A percentile compares a stretch with the other conserved stretches of the same genome.
These are phyloP conservation scores for Sarcoramphus papa DNA, from an alignment of 2,797 vertebrate genomes.

Conservation along the genomic window DNA sequence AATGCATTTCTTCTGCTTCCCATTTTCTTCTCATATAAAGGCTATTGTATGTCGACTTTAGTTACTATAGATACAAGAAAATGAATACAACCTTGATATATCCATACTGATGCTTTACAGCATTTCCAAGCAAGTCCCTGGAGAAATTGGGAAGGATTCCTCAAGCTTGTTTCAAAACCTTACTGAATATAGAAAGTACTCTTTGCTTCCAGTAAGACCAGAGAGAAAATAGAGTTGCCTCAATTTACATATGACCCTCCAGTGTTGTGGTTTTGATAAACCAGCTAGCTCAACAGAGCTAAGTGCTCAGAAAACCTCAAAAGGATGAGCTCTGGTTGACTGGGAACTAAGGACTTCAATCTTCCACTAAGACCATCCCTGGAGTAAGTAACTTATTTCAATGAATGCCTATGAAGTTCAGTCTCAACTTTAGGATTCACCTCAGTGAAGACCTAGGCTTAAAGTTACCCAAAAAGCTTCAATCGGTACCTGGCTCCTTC, in stretches of 20 bases:
- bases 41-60: background rate
- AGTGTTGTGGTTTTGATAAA: background rate
- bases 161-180: background rate
- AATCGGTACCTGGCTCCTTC: background rate
- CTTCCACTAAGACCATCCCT: background rate
- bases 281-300: background rate
- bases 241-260: background rate
- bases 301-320: background rate
- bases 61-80: background rate
- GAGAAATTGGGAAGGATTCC: background rate
- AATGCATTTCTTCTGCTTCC: background rate
- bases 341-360: background rate
- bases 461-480: background rate
- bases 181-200: background rate
- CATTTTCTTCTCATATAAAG: background rate
- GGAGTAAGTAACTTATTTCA: background rate
- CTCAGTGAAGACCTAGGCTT: background rate
- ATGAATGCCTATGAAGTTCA: background rate
- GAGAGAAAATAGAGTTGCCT: background rate
- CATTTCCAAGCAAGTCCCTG: background rate
- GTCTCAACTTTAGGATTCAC: background rate
- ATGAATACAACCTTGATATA: background rate
- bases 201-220: background rate
- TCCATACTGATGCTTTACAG: background rate
- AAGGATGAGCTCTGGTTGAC: background rate